phyloP scores from a whole-genome alignment of 1,140 invertebrate genomes.

The Cotesia glomerata region DNA sequence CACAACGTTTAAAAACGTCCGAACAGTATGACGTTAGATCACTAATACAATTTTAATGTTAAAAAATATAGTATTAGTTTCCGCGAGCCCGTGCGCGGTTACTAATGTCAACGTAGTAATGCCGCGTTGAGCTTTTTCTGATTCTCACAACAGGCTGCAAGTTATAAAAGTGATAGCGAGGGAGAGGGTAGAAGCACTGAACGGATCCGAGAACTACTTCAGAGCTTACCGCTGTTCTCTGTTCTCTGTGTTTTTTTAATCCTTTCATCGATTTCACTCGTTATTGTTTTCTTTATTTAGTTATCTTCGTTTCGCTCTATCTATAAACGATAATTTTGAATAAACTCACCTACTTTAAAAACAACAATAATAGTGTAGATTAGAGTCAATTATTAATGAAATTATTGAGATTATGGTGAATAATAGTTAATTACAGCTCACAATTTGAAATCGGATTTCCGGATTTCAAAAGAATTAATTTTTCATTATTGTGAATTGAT shows the following conservation, averaged over 20 bases:
- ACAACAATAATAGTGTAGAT: background rate
- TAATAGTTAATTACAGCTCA: background rate
- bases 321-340: background rate
- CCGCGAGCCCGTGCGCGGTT: slow-evolving; percentile 26
- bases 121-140: background rate
- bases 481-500: background rate
- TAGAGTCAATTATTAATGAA: too few species aligned
- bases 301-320: background rate
- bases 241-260: slow-evolving; percentile 24
- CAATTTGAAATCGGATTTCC: background rate
- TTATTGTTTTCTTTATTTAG: background rate
- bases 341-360: background rate
- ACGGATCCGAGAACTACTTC: slow-evolving; percentile 12
- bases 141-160: slow-evolving; percentile 28
- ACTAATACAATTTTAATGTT: background rate
- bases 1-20: background rate
- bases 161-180: slow-evolving; percentile 30
- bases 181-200: background rate
- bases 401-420: too few species aligned
- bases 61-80: background rate
- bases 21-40: background rate
- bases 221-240: slow-evolving; percentile 35
- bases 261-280: slow-evolving; percentile 43
- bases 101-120: slow-evolving; percentile 27
- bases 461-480: background rate